Evolutionary conservation across 1,140 invertebrate genomes (phyloP), one percentile per base, ranked within the genome.

Genomic region (Drosophila rufa): DNA sequence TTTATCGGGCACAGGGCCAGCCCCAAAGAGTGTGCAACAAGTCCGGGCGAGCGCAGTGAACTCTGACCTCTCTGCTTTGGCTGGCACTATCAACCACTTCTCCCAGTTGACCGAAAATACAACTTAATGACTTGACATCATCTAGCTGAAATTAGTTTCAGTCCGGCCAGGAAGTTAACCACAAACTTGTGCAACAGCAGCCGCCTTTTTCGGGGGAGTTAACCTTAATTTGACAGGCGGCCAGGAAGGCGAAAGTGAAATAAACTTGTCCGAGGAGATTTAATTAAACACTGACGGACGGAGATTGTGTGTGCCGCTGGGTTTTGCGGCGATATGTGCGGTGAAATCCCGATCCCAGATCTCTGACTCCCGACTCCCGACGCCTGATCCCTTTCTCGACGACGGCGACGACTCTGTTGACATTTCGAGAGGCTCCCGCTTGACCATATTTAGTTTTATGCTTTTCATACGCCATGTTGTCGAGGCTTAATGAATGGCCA

Each of bases 191-290:
- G 73, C 71, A 68, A 46, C 61, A 66, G 51, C 65, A 64, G 75
- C 22, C 42, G 30, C 36, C 27, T 8, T 19, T 40, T 50, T 19
- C 11, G 1, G n/a, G 57, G 42, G 79, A 48, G 59, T 59, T 74
- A 79, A 57, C 75, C 80, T 67, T 82, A 82, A 85, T 85, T 87
- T 87, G 82, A 82, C 83, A 82, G 69, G 45, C 64, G 40, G 50
- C 48, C 27, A 59, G 46, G 43, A 56, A 22, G 40, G 25, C 38
- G 51, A 79, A 50, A 77, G 73, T 77, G 64, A 76, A 79, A 76
- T 79, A 79, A 87, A 85, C 61, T 82, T 68, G 69, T 59, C 50
- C 57, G 45, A 36, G 36, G 69, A 70, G 64, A 87, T 87, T 87
- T 87, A 87, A 87, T 87, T 87, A 87, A 83, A 65, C 48, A 83